Percentiles rank a stretch among this genome's conserved stretches.
These are phyloP conservation scores for Pachypeltis micranthus DNA, from an alignment of 1,140 invertebrate species.

Conservation along the genomic window DNA sequence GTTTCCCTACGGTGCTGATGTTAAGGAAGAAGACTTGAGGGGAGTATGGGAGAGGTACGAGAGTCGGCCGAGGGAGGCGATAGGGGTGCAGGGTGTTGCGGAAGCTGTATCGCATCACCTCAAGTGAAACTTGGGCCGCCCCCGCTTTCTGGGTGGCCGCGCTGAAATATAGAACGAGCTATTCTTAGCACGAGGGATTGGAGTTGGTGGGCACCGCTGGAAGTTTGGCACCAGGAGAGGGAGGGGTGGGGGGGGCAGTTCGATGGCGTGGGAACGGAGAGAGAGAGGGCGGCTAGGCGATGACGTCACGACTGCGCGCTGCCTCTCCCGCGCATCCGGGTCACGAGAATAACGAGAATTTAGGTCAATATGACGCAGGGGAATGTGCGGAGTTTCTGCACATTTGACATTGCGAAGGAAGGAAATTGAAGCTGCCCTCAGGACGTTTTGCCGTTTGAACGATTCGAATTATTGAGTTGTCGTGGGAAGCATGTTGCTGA, in stretches of 20 bases:
- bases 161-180: constrained; percentile 18
- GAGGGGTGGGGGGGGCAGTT: background rate
- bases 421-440: background rate
- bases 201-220: too few relatives aligned
- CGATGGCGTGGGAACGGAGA: background rate
- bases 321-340: background rate
- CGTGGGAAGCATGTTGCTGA: too few relatives aligned
- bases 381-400: background rate
- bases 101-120: background rate
- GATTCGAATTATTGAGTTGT: too few relatives aligned
- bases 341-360: background rate
- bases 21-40: too few relatives aligned
- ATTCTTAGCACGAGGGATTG: constrained; percentile 10
- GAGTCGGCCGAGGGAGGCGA: background rate
- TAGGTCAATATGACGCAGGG: background rate
- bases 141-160: constrained; percentile 6
- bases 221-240: too few relatives aligned
- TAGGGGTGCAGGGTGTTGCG: background rate
- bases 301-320: constrained; percentile 5
- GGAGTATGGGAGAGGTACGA: too few relatives aligned
- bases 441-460: too few relatives aligned
- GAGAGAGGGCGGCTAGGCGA: background rate
- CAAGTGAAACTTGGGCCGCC: background rate
- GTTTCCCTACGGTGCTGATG: too few relatives aligned
- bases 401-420: background rate